Evolutionary conservation across 53 echinoderm and acorn worm species (phyloP).

Genomic region (Astropecten irregularis): DNA sequence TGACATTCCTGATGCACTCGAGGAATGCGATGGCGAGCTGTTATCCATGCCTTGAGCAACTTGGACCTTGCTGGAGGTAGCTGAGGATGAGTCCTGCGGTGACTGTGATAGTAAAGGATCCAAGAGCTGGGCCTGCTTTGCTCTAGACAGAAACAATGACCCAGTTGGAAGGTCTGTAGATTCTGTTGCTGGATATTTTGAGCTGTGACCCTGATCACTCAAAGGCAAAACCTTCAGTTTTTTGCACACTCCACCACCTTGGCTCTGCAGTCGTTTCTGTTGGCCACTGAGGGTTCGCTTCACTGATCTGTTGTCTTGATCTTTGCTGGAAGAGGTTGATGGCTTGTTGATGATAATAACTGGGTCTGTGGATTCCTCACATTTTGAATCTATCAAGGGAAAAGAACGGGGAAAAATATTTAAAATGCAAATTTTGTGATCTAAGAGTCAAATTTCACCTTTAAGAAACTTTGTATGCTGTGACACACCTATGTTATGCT

Average conservation of each 20-base stretch:
- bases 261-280: background rate
- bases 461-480: no score
- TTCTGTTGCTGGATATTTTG: no score
- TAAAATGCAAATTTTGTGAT: no score
- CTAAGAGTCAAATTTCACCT: no score
- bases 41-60: background rate
- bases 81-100: background rate
- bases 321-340: background rate
- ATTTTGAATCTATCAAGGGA: no score
- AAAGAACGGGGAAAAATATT: no score
- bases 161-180: background rate
- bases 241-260: no score
- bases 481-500: no score
- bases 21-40: background rate
- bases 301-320: background rate
- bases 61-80: background rate
- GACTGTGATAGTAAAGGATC: background rate
- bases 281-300: background rate
- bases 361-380: background rate
- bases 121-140: background rate
- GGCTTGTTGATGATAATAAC: background rate
- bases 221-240: no score
- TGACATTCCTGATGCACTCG: conserved; percentile 19
- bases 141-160: background rate
- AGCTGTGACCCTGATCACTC: no score